Evolutionary conservation across 1,140 invertebrate genomes (phyloP).

Genomic region (Chionoecetes opilio): DNA sequence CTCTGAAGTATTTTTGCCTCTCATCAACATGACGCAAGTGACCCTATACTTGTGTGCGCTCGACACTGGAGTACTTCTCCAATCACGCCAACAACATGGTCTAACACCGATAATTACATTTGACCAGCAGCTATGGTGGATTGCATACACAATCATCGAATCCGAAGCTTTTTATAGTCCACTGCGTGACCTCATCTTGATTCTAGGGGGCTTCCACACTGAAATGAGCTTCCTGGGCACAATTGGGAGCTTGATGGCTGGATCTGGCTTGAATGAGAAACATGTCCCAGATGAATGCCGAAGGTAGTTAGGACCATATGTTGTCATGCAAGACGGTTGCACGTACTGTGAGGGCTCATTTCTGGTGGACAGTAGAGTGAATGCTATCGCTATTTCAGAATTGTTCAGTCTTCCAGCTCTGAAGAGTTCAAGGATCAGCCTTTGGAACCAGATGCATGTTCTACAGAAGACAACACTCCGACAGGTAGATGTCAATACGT

Average conservation of each 20-base stretch:
- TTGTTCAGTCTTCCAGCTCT: not conserved
- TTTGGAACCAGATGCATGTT: too few relatives aligned
- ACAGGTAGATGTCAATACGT: too few relatives aligned
- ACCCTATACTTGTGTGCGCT: conserved; percentile 12
- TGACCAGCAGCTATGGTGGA: not conserved
- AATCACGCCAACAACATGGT: not conserved
- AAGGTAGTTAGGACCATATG: not conserved
- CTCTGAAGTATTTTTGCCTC: not conserved
- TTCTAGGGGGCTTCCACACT: not conserved
- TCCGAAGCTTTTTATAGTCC: not conserved
- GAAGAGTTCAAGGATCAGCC: too few relatives aligned
- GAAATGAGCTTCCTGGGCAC: too few relatives aligned
- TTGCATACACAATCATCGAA: not conserved
- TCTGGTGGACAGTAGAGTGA: not conserved
- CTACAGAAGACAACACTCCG: too few relatives aligned
- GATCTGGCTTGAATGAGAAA: not conserved
- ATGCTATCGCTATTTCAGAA: conserved; percentile 2
- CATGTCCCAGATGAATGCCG: conserved; percentile 1
- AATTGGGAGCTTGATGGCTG: not conserved
- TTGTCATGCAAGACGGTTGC: not conserved
- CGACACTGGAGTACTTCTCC: not conserved
- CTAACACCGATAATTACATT: too few relatives aligned
- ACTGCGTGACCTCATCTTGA: not conserved
- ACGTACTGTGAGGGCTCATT: not conserved
- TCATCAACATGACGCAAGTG: not conserved